Conservation (phyloP, 2,888 invertebrate species). For the Branchellion lobata region DNA sequence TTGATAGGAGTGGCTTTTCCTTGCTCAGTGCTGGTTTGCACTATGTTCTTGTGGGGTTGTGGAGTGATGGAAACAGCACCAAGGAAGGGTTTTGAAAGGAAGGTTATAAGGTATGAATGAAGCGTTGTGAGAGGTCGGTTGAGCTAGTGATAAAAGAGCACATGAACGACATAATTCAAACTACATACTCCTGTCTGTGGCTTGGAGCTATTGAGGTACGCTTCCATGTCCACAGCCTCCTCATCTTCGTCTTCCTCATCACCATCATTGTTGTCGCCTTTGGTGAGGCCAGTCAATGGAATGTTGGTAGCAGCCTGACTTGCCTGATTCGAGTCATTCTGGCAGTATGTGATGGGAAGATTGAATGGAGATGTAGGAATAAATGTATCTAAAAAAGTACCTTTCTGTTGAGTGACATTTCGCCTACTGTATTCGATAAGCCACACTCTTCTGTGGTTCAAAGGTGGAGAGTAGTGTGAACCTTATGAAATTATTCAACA, state of each 20-base stretch:
- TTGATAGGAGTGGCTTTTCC: not conserved
- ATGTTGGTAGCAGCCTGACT: not conserved
- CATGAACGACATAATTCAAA: too few species aligned
- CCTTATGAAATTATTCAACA: too few species aligned
- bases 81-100: not conserved
- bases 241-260: slow-evolving; percentile 85
- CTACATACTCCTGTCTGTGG: slow-evolving; percentile 83
- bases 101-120: not conserved
- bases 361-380: too few species aligned
- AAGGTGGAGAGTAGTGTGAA: too few species aligned
- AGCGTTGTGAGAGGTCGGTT: not conserved
- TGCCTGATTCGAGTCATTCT: slow-evolving; percentile 66
- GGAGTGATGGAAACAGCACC: not conserved
- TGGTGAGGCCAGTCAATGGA: not conserved
- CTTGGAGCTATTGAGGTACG: slow-evolving; percentile 90
- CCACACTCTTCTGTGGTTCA: slow-evolving; percentile 47
- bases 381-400: too few species aligned
- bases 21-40: not conserved
- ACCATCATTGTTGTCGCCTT: slow-evolving; percentile 61
- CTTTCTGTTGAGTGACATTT: slow-evolving; percentile 72
- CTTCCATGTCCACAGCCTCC: slow-evolving; percentile 95
- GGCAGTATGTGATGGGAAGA: too few species aligned
- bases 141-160: not conserved
- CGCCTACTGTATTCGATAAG: slow-evolving; percentile 75
- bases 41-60: not conserved